These are phyloP conservation scores for Sitobion miscanthi DNA, from an alignment of 1,140 invertebrate species.

Conservation along the genomic window DNA sequence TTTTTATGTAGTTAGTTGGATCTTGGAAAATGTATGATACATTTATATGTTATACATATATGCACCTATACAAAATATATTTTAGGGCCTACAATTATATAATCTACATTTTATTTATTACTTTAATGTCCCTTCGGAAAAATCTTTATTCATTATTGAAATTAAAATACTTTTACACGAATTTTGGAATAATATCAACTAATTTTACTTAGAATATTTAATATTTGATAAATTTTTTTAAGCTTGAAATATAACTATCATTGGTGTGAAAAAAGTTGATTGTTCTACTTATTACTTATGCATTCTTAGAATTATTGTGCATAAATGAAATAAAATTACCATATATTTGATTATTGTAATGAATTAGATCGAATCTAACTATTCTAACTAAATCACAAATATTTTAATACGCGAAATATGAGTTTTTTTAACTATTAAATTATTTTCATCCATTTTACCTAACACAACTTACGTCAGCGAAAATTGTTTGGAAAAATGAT, in stretches of 20 bases:
- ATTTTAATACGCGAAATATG: neutral
- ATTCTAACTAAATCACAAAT: neutral
- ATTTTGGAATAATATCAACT: neutral
- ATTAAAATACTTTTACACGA: neutral
- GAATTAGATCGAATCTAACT: neutral
- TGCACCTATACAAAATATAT: neutral
- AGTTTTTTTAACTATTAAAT: neutral
- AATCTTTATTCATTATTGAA: neutral
- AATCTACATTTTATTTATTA: neutral
- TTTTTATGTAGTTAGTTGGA: neutral
- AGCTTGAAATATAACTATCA: neutral
- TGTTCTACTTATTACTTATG: neutral
- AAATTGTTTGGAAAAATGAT: neutral
- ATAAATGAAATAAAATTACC: neutral
- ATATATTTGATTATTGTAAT: conserved; percentile 1
- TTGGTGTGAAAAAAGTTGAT: neutral
- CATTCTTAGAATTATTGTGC: neutral
- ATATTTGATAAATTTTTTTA: neutral
- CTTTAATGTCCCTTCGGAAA: neutral
- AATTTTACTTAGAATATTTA: neutral
- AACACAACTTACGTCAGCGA: neutral
- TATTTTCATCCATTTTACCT: neutral
- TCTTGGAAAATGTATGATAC: too few species aligned
- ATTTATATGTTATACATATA: too few species aligned
- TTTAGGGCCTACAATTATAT: neutral